A percentile compares a stretch with the other conserved stretches of the same genome.
phyloP scores from a whole-genome alignment of 2,797 vertebrate genomes.

The Ctenopoma kingsleyae region DNA sequence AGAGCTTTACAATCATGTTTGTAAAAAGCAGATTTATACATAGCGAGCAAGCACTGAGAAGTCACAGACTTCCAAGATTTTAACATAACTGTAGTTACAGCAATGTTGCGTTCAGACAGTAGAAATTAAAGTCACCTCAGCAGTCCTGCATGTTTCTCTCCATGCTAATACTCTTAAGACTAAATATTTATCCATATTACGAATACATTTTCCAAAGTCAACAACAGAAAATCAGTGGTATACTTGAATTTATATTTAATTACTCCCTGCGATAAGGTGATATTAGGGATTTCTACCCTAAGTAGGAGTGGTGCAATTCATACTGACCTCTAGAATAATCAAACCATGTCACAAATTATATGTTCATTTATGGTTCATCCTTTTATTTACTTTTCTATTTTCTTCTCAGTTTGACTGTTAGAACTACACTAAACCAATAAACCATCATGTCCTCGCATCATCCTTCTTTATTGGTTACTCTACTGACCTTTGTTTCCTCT shows the following conservation, averaged over 20 bases:
- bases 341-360: conserved; percentile 1
- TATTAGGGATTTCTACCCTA: conserved; percentile 12
- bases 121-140: conserved; percentile 38
- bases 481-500: conserved; percentile 8
- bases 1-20: conserved; percentile 54
- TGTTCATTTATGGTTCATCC: background rate
- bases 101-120: conserved; percentile 34
- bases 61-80: conserved; percentile 47
- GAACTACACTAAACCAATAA: conserved; percentile 37
- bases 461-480: conserved; percentile 4
- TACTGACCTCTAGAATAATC: conserved; percentile 23
- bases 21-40: conserved; percentile 59
- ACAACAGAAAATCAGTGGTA: conserved; percentile 15
- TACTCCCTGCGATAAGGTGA: conserved; percentile 38
- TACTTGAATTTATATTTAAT: conserved; percentile 8
- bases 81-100: conserved; percentile 32
- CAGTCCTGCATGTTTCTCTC: conserved; percentile 17
- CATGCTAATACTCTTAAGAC: background rate
- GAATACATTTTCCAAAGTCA: background rate
- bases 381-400: background rate
- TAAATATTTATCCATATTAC: background rate
- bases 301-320: conserved; percentile 24
- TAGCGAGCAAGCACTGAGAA: conserved; percentile 44
- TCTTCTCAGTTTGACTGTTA: conserved; percentile 2
- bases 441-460: background rate